Conservation (phyloP, 2,888 invertebrate species). For the Labia minor region DNA sequence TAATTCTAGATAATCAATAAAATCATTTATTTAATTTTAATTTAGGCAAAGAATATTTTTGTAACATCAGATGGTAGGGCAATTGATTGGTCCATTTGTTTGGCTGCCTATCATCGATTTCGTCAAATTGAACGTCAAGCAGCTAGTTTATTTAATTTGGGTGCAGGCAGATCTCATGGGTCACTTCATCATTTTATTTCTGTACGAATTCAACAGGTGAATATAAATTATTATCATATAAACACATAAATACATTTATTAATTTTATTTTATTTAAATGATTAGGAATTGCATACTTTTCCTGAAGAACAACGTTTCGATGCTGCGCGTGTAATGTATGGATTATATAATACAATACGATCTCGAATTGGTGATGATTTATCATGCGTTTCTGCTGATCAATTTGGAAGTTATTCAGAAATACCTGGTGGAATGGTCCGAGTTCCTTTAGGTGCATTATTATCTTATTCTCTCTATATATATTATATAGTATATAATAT, state of each 20-base stretch:
- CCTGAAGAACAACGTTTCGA: slow-evolving; percentile 39
- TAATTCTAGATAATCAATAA: slow-evolving; percentile 50
- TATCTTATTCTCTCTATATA: too few species aligned
- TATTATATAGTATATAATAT: too few species aligned
- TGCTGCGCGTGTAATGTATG: slow-evolving; percentile 56
- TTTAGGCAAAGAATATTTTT: slow-evolving; percentile 33
- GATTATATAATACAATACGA: slow-evolving; percentile 51
- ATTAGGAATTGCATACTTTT: slow-evolving; percentile 21
- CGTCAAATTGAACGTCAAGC: slow-evolving; percentile 58
- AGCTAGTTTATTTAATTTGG: slow-evolving; percentile 48
- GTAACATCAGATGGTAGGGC: slow-evolving; percentile 60
- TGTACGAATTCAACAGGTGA: slow-evolving; percentile 21
- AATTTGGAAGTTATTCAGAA: slow-evolving; percentile 56
- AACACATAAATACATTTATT: too few species aligned
- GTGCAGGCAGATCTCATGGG: slow-evolving; percentile 33
- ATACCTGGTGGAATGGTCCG: slow-evolving; percentile 54
- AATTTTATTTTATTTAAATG: too few species aligned
- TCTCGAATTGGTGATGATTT: slow-evolving; percentile 60
- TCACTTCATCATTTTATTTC: slow-evolving; percentile 21
- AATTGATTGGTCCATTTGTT: slow-evolving; percentile 50
- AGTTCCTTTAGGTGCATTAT: slow-evolving; percentile 40
- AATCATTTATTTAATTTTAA: background rate
- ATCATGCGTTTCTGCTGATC: slow-evolving; percentile 59
- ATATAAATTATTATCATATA: too few species aligned
- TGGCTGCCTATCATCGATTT: slow-evolving; percentile 55